Conservation (phyloP, 1,140 invertebrate species). For the Drosophila serrata region DNA sequence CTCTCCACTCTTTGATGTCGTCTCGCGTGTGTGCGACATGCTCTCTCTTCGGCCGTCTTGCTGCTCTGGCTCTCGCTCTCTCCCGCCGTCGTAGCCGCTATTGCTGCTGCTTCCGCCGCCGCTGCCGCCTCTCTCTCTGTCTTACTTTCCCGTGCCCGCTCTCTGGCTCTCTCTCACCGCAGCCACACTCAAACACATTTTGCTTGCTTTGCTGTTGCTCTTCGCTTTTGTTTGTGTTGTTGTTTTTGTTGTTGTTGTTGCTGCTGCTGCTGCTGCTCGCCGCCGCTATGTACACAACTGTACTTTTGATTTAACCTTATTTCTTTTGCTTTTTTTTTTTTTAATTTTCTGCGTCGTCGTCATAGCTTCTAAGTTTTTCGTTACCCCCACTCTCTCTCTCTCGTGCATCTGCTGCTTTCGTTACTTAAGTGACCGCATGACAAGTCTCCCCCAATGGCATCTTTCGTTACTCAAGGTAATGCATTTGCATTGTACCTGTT, state of each 20-base stretch:
- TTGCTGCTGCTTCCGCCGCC: conserved; percentile 7
- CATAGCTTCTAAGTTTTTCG: conserved; percentile 41
- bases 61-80: conserved; percentile 45
- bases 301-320: conserved; percentile 84
- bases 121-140: conserved; percentile 27
- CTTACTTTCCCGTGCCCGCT: conserved; percentile 41
- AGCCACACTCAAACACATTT: conserved; percentile 81
- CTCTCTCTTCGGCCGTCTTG: conserved; percentile 70
- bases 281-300: conserved; percentile 82
- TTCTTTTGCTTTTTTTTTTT: conserved; percentile 76
- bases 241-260: conserved; percentile 70
- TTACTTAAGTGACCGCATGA: conserved; percentile 13
- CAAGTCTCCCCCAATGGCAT: conserved; percentile 5
- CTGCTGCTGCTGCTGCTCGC: conserved; percentile 70
- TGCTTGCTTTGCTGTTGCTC: conserved; percentile 67
- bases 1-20: conserved; percentile 63
- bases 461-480: background rate
- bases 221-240: conserved; percentile 71
- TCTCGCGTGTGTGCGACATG: conserved; percentile 76
- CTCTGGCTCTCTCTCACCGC: conserved; percentile 66
- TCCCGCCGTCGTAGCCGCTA: conserved; percentile 34
- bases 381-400: background rate
- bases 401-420: conserved; percentile 4
- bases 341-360: conserved; percentile 53
- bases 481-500: conserved; percentile 4